phyloP scores from a whole-genome alignment of 2,888 invertebrate species.

The Endotricha flammealis region DNA sequence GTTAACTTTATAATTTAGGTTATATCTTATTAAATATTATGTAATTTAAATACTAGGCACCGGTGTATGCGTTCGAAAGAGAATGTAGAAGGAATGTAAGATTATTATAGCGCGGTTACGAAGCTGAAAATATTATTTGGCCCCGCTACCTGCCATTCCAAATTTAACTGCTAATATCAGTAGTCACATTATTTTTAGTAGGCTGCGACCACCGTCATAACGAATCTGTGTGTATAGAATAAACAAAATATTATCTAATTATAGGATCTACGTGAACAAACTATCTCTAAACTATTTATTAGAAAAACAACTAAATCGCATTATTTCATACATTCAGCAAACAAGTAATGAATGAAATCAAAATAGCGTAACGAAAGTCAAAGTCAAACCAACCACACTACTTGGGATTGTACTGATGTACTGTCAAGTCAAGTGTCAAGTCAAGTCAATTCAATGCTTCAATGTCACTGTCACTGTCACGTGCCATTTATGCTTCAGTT shows the following conservation, averaged over 20 bases:
- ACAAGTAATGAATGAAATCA: no score
- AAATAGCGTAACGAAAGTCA: no score
- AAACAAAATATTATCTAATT: conserved; percentile 50
- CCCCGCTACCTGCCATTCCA: conserved; percentile 58
- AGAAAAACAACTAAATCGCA: no score
- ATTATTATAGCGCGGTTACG: conserved; percentile 34
- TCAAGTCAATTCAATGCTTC: conserved; percentile 7
- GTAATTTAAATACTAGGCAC: conserved; percentile 15
- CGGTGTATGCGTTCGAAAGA: conserved; percentile 24
- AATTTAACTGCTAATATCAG: conserved; percentile 56
- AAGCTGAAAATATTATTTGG: conserved; percentile 58
- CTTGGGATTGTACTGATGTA: no score
- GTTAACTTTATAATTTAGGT: conserved; percentile 2
- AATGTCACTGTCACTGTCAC: not conserved
- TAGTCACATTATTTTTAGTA: conserved; percentile 71
- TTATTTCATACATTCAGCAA: no score
- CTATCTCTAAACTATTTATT: no score
- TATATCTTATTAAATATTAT: conserved; percentile 7
- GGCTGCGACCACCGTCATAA: conserved; percentile 41
- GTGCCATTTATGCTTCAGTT: no score
- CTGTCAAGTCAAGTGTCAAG: no score
- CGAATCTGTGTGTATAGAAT: conserved; percentile 45
- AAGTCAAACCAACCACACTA: no score
- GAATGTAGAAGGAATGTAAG: conserved; percentile 50
- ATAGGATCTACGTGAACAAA: conserved; percentile 28